Conservation (phyloP, 2,888 invertebrate genomes). For the Polyommatus iphigenia region DNA sequence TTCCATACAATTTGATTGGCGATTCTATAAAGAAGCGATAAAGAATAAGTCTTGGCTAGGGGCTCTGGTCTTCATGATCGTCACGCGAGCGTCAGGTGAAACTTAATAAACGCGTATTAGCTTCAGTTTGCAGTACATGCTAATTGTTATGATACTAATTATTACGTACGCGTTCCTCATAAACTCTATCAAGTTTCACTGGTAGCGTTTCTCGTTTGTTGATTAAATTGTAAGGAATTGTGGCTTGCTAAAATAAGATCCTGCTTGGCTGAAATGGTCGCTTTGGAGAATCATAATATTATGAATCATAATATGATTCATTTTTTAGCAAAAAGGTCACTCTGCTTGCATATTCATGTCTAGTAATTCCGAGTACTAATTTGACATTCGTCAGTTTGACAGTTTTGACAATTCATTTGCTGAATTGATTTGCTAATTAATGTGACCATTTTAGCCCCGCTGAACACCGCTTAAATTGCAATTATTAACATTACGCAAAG, state of each 20-base stretch:
- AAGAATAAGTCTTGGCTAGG: too few relatives aligned
- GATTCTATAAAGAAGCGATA: too few relatives aligned
- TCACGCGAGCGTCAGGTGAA: slow-evolving; percentile 37
- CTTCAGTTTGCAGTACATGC: neutral
- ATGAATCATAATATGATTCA: neutral
- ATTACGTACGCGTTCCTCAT: neutral
- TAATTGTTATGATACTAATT: slow-evolving; percentile 12
- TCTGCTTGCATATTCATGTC: too few relatives aligned
- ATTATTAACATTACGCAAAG: too few relatives aligned
- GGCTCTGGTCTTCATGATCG: neutral
- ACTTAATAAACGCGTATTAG: slow-evolving; percentile 26
- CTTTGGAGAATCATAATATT: neutral
- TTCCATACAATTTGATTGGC: too few relatives aligned
- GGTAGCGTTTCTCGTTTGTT: neutral
- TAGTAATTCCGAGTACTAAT: too few relatives aligned
- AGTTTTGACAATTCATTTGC: too few relatives aligned
- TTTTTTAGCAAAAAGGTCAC: neutral
- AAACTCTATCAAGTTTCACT: neutral
- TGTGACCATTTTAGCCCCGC: too few relatives aligned
- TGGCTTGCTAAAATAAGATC: neutral
- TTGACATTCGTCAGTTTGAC: too few relatives aligned
- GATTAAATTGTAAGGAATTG: neutral
- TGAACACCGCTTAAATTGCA: too few relatives aligned
- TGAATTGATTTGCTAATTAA: too few relatives aligned
- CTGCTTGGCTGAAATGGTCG: too few relatives aligned